Base-by-base conservation (phyloP, 2,797 vertebrate genomes). In the Rhinatrema bivittatum region DNA sequence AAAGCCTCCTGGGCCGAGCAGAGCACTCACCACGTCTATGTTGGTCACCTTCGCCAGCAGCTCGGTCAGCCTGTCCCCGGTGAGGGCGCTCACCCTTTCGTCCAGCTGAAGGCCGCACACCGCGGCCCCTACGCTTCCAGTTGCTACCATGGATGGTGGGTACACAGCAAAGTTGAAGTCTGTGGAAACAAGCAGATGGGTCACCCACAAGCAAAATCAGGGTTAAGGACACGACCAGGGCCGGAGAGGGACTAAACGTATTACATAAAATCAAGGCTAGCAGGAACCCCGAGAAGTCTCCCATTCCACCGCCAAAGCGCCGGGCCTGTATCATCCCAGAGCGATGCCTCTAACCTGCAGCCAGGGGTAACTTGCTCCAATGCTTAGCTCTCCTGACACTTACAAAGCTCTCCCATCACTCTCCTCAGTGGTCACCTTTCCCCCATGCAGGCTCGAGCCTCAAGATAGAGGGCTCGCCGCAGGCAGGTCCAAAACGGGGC, bases 141-240 rank as follows among this genome's bases (percentile, higher is more conserved):
- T 89, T 60, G 94, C 94, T 18, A 98, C 96, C 95, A 98, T 97
- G 37, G 95, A 98, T 0, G 95, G 94, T 15, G 91, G 92, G 68
- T 91, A 94, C 90, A 94, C 90, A 65, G 90, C 90, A 21, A 98
- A 96, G 68, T 88, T 87, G 68, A 96, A 97, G 68, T 98, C 95
- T 98, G 83, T 29, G 16, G 50, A 60, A 37, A 51, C 59, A 9
- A 32, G 56, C 11, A 29, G 29, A 12, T 37, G 16, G 10, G 3
- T 18, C 12, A 39, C n/a, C n/a, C n/a, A n/a, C n/a, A 10, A 11
- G 15, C 16, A 3, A 16, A 32, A 18, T 57, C 34, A 56, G 35
- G 19, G 10, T 8, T 9, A 9, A 3, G 44, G 60, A 59, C 63
- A 62, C 56, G 65, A 65, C 53, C 74, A 65, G 72, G 65, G 65